These are phyloP conservation scores for Heliconius himera DNA, from an alignment of 1,140 invertebrate species.

Conservation along the genomic window DNA sequence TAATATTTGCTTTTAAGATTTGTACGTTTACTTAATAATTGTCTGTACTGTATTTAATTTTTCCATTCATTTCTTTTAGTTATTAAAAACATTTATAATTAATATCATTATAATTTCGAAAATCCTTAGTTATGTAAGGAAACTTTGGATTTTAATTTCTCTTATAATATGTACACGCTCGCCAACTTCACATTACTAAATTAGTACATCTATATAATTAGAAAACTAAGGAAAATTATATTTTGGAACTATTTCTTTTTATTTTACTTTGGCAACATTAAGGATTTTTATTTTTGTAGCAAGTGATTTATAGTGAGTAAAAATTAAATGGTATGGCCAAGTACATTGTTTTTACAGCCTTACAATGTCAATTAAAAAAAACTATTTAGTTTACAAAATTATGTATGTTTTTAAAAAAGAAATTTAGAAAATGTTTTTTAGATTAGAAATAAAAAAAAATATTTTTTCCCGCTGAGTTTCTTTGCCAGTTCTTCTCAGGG, in stretches of 20 bases:
- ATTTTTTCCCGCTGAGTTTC: neutral
- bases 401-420: too few species aligned
- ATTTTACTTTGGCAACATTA: too few species aligned
- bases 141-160: too few species aligned
- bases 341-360: too few species aligned
- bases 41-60: neutral
- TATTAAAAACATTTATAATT: neutral
- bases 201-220: too few species aligned
- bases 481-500: slow-evolving; percentile 7
- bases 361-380: too few species aligned
- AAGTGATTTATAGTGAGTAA: neutral
- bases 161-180: too few species aligned
- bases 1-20: neutral
- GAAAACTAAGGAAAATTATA: too few species aligned
- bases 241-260: too few species aligned
- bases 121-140: neutral
- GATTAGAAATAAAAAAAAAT: neutral
- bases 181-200: neutral
- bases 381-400: too few species aligned
- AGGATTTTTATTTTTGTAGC: too few species aligned
- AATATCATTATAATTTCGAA: neutral
- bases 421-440: neutral
- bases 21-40: slow-evolving; percentile 11
- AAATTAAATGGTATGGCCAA: neutral
- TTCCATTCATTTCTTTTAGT: neutral